These are phyloP conservation scores for Trimorus sp. DNA, from an alignment of 2,888 invertebrate species.

Conservation along the genomic window DNA sequence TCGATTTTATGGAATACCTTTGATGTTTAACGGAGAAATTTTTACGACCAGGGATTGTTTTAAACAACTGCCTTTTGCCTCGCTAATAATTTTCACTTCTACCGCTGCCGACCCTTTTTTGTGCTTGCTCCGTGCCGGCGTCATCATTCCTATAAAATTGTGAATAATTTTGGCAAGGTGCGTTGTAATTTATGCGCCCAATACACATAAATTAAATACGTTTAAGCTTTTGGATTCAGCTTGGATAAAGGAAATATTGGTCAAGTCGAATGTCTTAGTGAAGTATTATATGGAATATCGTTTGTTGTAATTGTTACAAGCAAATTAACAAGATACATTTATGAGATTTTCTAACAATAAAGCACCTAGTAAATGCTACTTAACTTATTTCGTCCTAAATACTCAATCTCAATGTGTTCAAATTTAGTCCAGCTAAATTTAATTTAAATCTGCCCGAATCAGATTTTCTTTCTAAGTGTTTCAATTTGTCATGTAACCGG, in stretches of 20 bases:
- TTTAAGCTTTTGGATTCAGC: conserved; percentile 1
- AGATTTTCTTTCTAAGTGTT: conserved; percentile 53
- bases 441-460: conserved; percentile 32
- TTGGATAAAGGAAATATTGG: no score
- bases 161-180: conserved; percentile 52
- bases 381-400: conserved; percentile 5
- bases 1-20: conserved; percentile 80
- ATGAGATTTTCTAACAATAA: no score
- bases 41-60: conserved; percentile 80
- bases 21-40: conserved; percentile 80
- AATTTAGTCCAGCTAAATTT: conserved; percentile 14
- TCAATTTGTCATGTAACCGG: conserved; percentile 66
- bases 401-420: conserved; percentile 14
- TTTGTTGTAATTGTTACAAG: no score
- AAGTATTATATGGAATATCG: no score
- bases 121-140: conserved; percentile 35
- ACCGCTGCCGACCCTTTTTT: conserved; percentile 54
- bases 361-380: no score
- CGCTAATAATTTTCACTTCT: conserved; percentile 76
- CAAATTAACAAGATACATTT: no score
- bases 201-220: conserved; percentile 47
- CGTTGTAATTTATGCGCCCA: conserved; percentile 52
- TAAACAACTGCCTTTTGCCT: conserved; percentile 75
- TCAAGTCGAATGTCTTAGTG: no score
- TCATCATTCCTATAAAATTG: conserved; percentile 58